These are phyloP conservation scores for Xanthostigma xanthostigma DNA, from an alignment of 2,888 invertebrate species.

Conservation along the genomic window DNA sequence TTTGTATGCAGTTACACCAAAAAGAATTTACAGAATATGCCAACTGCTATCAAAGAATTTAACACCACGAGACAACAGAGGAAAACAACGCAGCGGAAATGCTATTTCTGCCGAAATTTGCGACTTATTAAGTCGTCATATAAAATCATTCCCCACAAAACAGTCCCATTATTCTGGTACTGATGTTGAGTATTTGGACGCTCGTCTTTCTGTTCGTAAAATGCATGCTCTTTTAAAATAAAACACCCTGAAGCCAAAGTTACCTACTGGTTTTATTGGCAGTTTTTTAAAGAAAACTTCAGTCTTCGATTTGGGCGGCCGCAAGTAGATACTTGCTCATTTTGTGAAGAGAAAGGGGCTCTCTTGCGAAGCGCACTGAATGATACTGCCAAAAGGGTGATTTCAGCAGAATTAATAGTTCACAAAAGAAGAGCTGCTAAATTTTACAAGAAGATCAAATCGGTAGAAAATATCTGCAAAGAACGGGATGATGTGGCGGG, in stretches of 20 bases:
- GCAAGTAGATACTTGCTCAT: slow-evolving; percentile 14
- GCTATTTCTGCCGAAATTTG: too few relatives aligned
- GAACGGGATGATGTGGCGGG: slow-evolving; percentile 10
- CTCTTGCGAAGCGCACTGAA: slow-evolving; percentile 6
- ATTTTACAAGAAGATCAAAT: slow-evolving; percentile 13
- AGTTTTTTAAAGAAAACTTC: slow-evolving; percentile 15
- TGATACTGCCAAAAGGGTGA: slow-evolving; percentile 11
- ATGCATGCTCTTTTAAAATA: too few relatives aligned
- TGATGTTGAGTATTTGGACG: too few relatives aligned
- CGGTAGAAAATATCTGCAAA: slow-evolving; percentile 9
- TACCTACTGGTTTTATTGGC: slow-evolving; percentile 14
- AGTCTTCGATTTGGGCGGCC: slow-evolving; percentile 13
- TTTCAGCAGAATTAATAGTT: slow-evolving; percentile 12
- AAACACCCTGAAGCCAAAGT: slow-evolving; percentile 9
- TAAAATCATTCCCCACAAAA: too few relatives aligned
- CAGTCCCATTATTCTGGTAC: too few relatives aligned
- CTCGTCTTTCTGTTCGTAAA: too few relatives aligned
- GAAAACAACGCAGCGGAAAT: too few relatives aligned
- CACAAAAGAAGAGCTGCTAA: slow-evolving; percentile 15
- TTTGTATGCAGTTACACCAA: too few relatives aligned
- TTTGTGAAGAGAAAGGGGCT: slow-evolving; percentile 13
- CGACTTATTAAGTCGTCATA: too few relatives aligned
- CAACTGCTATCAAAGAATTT: too few relatives aligned
- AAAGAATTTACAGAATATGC: too few relatives aligned
- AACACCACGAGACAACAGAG: too few relatives aligned